Evolutionary conservation across 2,888 invertebrate species (phyloP).

Genomic region (Thumatha senex): DNA sequence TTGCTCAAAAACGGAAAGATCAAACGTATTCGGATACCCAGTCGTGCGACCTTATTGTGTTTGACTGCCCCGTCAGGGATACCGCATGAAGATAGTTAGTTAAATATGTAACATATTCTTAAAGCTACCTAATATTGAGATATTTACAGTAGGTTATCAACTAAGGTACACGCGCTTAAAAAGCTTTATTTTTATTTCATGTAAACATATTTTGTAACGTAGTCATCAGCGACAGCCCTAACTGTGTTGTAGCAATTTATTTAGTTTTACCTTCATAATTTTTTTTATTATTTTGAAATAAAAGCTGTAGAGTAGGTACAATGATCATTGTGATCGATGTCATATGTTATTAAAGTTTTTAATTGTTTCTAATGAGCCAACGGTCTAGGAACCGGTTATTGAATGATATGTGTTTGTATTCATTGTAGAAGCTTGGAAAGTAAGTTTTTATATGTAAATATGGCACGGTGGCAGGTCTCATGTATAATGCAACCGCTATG

Average conservation of each 20-base stretch:
- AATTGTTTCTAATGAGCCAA: constrained; percentile 48
- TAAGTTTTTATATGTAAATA: constrained; percentile 69
- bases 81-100: no score
- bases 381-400: constrained; percentile 39
- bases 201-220: no score
- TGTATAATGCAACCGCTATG: constrained; percentile 76
- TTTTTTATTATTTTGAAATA: constrained; percentile 15
- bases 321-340: constrained; percentile 22
- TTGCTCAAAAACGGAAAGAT: no score
- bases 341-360: constrained; percentile 32
- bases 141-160: no score
- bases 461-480: constrained; percentile 67
- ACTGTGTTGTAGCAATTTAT: constrained; percentile 8
- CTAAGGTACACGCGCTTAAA: no score
- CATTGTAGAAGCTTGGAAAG: constrained; percentile 41
- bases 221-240: constrained; percentile 13
- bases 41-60: no score
- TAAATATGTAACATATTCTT: no score
- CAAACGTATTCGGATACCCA: no score
- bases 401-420: constrained; percentile 38
- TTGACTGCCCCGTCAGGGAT: no score
- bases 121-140: no score
- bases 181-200: no score
- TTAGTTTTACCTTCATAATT: constrained; percentile 15
- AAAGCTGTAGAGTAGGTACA: background rate